Base-by-base conservation (phyloP, 2,113 vertebrate species). In the Dasyprocta punctata region DNA sequence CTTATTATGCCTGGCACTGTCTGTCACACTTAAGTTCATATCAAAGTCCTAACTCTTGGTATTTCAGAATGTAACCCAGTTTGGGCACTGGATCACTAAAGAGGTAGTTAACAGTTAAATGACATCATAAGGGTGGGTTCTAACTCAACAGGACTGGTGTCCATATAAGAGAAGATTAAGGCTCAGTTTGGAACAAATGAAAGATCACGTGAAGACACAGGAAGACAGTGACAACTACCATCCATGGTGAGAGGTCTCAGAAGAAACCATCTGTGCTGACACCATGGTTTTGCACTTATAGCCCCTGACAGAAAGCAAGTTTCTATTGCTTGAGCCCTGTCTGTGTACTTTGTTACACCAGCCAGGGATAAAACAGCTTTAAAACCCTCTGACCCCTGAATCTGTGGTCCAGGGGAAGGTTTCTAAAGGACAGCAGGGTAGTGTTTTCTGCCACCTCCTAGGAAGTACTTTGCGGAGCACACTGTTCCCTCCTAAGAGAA, bases 341-440 rank as follows among this genome's bases (percentile, higher is more conserved):
- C 47, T 44, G 8, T 28, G 36, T 9, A 17, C 9, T 67, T 41
- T 52, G 17, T n/a, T 19, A 71, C 0, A 33, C 17, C 6, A 44
- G 52, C 60, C 30, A 2, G 0, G 12, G 63, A 17, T 7, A 38
- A 54, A 1, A 3, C 0, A 24, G 19, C 5, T 26, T 47, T 77
- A 16, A 44, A 75, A 61, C 2, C 26, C 60, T 87, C 52, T 41
- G 3, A 41, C 71, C 47, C 19, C 0, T 36, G 63, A 41, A 13
- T 47, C n/a, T 22, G 17, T 9, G 7, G 11, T 30, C 5, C 5
- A 44, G 38, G 69, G 54, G 36, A 86, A 47, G 0, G 7, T 24
- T 6, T 60, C 30, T 0, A 20, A 75, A 30, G 17, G 24, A 33
- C 36, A 38, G 26, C 19, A 10, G 28, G 14, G 16, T 13, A n/a